Evolutionary conservation across 2,797 vertebrate species (phyloP).

Genomic region (Apodemus agrarius): DNA sequence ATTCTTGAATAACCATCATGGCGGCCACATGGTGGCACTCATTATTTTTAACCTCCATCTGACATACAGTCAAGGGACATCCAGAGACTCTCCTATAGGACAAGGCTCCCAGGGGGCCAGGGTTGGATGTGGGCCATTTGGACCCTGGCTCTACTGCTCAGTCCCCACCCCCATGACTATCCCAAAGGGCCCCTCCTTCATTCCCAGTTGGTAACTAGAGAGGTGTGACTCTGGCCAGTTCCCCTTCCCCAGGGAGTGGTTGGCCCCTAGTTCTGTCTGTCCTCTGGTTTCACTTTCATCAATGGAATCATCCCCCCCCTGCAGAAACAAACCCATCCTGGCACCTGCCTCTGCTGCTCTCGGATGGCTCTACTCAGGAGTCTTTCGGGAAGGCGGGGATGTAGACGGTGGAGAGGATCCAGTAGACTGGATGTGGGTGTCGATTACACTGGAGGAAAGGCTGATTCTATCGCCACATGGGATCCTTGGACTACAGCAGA

Average conservation of each 20-base stretch:
- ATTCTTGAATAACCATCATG: not conserved
- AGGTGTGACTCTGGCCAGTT: not conserved
- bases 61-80: not conserved
- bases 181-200: not conserved
- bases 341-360: not conserved
- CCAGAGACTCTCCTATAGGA: not conserved
- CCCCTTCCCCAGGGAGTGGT: not conserved
- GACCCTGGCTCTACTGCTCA: not conserved
- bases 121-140: not conserved
- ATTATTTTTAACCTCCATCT: not conserved
- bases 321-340: not conserved
- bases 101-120: not conserved
- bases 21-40: not conserved
- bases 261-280: not conserved
- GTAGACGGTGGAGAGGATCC: not conserved
- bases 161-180: not conserved
- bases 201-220: slow-evolving; percentile 44
- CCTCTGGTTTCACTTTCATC: not conserved
- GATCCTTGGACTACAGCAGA: not conserved
- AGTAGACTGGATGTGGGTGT: not conserved
- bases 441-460: not conserved
- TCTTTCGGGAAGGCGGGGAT: not conserved
- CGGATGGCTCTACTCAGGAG: not conserved
- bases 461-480: not conserved
- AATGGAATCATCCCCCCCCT: not conserved